phyloP scores from a whole-genome alignment of 2,797 vertebrate genomes.

The Chelon labrosus region DNA sequence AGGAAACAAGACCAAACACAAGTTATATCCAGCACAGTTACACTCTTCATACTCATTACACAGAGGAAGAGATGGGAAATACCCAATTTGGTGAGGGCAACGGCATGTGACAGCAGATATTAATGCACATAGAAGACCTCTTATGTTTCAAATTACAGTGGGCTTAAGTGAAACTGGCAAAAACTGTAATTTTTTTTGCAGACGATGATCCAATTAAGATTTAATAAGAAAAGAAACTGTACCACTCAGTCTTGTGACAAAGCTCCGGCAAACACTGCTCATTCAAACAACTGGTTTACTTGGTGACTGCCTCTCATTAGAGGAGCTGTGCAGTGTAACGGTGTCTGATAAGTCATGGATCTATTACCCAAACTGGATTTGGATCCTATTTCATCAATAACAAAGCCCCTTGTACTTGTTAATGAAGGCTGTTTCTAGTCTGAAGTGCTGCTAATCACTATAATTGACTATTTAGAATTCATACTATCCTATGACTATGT shows the following conservation, averaged over 20 bases:
- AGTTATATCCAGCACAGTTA: neutral
- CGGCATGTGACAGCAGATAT: conserved; percentile 28
- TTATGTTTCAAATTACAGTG: neutral
- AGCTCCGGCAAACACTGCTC: neutral
- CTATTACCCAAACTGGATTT: conserved; percentile 16
- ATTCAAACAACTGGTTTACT: neutral
- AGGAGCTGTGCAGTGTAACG: neutral
- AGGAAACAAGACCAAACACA: neutral
- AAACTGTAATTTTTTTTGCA: neutral
- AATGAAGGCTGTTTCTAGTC: neutral
- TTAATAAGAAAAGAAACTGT: neutral
- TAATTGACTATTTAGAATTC: neutral
- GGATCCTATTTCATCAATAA: neutral
- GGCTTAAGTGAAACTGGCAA: neutral
- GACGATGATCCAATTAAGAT: conserved; percentile 1
- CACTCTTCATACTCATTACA: conserved; percentile 23
- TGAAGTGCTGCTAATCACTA: neutral
- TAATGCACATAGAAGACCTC: neutral
- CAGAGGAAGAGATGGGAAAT: conserved; percentile 18
- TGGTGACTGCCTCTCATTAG: neutral
- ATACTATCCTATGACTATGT: neutral
- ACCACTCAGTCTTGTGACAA: conserved; percentile 8
- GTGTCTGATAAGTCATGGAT: conserved; percentile 5
- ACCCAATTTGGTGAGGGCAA: conserved; percentile 3
- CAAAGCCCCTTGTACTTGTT: neutral